Evolutionary conservation across 2,797 vertebrate species (phyloP).

Genomic region (Podarcis lilfordi): DNA sequence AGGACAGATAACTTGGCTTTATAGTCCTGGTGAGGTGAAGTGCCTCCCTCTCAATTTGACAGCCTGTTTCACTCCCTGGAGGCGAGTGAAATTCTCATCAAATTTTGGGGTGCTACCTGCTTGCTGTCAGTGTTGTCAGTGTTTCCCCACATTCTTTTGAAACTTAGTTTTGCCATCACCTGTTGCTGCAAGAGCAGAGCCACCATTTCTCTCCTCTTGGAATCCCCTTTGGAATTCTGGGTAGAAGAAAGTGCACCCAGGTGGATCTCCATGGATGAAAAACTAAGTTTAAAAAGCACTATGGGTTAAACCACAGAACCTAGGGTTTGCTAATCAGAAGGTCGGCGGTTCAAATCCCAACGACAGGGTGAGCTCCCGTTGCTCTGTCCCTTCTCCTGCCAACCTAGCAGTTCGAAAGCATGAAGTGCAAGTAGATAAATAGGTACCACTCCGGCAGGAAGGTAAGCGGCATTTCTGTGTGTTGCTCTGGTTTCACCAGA

Average conservation of each 20-base stretch:
- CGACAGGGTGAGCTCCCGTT: too few relatives aligned
- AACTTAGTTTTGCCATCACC: not conserved
- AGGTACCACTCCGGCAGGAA: too few relatives aligned
- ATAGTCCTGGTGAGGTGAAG: not conserved
- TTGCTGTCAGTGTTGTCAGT: not conserved
- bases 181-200: not conserved
- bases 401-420: too few relatives aligned
- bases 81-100: not conserved
- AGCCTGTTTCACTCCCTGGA: not conserved
- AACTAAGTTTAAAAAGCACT: not conserved
- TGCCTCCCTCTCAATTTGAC: not conserved
- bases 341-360: too few relatives aligned
- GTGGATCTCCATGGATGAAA: not conserved
- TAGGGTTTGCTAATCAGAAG: too few relatives aligned
- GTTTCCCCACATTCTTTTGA: too few relatives aligned
- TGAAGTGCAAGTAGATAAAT: too few relatives aligned
- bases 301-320: too few relatives aligned
- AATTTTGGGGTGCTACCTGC: too few relatives aligned
- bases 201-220: too few relatives aligned
- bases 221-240: not conserved
- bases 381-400: too few relatives aligned
- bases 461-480: fast-evolving
- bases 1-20: not conserved
- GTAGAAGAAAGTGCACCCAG: not conserved
- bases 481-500: too few relatives aligned